phyloP scores from a whole-genome alignment of 1,140 invertebrate species.

The Oncopeltus fasciatus region DNA sequence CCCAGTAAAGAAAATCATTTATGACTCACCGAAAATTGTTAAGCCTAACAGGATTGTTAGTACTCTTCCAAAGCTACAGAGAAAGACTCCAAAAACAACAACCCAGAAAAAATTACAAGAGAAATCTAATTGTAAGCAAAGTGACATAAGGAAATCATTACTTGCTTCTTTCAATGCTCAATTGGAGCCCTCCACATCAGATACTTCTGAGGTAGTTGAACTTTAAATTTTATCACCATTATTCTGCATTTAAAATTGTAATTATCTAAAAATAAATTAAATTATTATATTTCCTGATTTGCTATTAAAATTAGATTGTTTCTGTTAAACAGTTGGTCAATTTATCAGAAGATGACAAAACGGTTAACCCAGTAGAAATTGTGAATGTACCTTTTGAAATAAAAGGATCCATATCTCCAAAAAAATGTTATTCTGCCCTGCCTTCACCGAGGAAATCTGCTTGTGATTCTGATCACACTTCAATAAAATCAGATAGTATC shows the following conservation, averaged over 20 bases:
- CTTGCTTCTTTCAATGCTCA: background rate
- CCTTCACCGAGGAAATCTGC: background rate
- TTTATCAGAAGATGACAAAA: too few relatives aligned
- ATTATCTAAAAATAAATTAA: too few relatives aligned
- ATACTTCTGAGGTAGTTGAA: background rate
- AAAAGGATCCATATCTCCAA: background rate
- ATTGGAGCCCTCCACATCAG: background rate
- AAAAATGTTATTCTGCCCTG: background rate
- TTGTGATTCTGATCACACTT: too few relatives aligned
- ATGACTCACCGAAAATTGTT: background rate
- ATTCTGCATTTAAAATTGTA: too few relatives aligned
- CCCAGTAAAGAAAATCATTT: background rate
- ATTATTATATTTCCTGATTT: too few relatives aligned
- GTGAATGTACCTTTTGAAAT: background rate
- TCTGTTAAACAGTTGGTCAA: too few relatives aligned
- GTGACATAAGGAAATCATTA: background rate
- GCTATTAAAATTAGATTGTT: too few relatives aligned
- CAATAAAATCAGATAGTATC: too few relatives aligned
- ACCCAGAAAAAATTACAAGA: background rate
- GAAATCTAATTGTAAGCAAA: background rate
- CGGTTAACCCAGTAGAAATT: background rate
- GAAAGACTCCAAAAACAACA: background rate
- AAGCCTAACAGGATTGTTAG: background rate
- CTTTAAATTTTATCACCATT: background rate
- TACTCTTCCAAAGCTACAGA: background rate